Conservation (phyloP, 2,113 vertebrate genomes). For the Neogale vison region DNA sequence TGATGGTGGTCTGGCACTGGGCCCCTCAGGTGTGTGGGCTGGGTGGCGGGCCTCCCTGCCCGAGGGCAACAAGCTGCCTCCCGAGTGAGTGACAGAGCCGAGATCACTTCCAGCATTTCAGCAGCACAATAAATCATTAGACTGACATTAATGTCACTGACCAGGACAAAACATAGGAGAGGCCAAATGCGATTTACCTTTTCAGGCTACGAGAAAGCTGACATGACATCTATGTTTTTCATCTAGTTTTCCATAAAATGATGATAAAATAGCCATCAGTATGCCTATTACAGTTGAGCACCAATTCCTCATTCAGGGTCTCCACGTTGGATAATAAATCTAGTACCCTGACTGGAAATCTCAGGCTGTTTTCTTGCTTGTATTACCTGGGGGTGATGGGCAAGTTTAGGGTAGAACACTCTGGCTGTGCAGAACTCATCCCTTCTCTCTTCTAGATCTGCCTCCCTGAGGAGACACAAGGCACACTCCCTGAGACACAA, state of each 20-base stretch:
- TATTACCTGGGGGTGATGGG: neutral
- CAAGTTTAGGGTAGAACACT: too few species aligned
- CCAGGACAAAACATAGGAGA: neutral
- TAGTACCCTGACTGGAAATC: neutral
- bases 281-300: neutral
- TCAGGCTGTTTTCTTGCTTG: neutral
- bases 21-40: neutral
- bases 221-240: neutral
- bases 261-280: neutral
- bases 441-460: neutral
- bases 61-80: neutral
- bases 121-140: neutral
- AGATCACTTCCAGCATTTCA: neutral
- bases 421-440: too few species aligned
- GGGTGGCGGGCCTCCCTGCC: neutral
- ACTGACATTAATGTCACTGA: neutral
- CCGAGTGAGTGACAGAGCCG: neutral
- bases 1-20: neutral
- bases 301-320: neutral
- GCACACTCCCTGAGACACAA: neutral
- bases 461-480: neutral
- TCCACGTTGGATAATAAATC: neutral
- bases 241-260: neutral
- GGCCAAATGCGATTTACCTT: neutral
- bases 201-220: neutral